Evolutionary conservation across 2,888 invertebrate species (phyloP), one percentile per base, ranked within the genome.

Genomic region (Nowickia ferox): DNA sequence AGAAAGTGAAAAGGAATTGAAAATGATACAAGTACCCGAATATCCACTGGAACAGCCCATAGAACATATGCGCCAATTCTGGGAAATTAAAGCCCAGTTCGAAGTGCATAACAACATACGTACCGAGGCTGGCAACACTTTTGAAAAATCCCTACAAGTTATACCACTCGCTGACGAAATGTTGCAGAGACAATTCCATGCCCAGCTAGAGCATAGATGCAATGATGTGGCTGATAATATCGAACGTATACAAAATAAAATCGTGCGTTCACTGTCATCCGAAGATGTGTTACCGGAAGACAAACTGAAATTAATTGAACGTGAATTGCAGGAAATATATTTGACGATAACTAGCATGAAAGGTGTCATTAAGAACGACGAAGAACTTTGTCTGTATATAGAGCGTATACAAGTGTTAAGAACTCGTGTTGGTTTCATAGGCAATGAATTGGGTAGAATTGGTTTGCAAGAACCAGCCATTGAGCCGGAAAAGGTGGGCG

Each of bases 11-110:
- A 94, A 94, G 74, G 96, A 96, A 90, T 92, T 97, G 65, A 94
- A 94, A 83, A 93, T 94, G 40, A 95, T 97, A 51, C 93, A 94
- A 78, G 93, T 94, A 80, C 95, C 95, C 1, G 93, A 95, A 13
- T 95, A 95, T 85, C 94, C 95, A 46, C 94, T 93, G 38, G 92
- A 95, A 17, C 94, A 95, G 72, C 94, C 95, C 1, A 95, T 95
- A 11, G 95, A 95, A 74, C 96, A 96, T 89, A 95, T 97, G 92
- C 94, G 96, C 88, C 95, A 96, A 88, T 97, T 97, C 93, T 97
- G 97, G 97, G 97, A 97, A 93, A 92, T 97, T 63, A 97, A 97
- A 92, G 97, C 97, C 0, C 97, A 97, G 89, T 96, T 96, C 89
- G 97, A 97, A 93, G 95, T 97, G 38, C 95, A 97, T 91, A 97